Evolutionary conservation across 2,113 vertebrate species (phyloP).

Genomic region (Etheostoma spectabile): DNA sequence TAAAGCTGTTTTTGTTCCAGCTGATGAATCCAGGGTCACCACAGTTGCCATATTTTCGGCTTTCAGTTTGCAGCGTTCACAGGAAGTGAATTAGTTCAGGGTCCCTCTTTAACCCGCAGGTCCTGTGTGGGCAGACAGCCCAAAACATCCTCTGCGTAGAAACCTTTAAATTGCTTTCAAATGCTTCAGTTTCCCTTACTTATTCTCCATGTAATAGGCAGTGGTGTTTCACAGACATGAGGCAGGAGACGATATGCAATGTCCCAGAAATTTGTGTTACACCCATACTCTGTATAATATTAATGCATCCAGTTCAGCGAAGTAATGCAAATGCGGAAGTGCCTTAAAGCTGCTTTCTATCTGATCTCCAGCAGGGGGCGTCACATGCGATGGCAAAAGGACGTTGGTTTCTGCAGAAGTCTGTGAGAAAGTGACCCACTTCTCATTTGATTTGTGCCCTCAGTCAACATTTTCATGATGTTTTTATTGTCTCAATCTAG

Average conservation of each 20-base stretch:
- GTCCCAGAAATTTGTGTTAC: neutral
- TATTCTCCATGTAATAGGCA: neutral
- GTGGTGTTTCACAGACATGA: neutral
- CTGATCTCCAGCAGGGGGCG: too few relatives aligned
- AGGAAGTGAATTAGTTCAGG: neutral
- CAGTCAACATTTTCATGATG: too few relatives aligned
- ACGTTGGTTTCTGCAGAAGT: too few relatives aligned
- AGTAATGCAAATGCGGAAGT: too few relatives aligned
- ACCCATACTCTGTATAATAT: neutral
- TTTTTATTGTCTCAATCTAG: too few relatives aligned
- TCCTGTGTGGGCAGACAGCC: conserved; percentile 3
- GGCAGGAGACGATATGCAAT: neutral
- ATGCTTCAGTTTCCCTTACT: neutral
- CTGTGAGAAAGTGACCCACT: too few relatives aligned
- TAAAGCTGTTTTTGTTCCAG: neutral
- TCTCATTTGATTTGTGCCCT: too few relatives aligned
- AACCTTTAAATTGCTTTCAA: neutral
- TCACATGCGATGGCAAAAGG: too few relatives aligned
- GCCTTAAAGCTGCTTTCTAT: too few relatives aligned
- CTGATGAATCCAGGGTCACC: neutral
- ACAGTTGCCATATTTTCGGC: neutral
- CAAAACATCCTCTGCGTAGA: neutral
- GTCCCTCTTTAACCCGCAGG: neutral
- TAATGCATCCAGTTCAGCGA: too few relatives aligned
- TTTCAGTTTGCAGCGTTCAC: neutral